Percentiles rank a stretch among this genome's conserved stretches.
Conservation (phyloP, 2,797 vertebrate species). For the Chelonia mydas region DNA sequence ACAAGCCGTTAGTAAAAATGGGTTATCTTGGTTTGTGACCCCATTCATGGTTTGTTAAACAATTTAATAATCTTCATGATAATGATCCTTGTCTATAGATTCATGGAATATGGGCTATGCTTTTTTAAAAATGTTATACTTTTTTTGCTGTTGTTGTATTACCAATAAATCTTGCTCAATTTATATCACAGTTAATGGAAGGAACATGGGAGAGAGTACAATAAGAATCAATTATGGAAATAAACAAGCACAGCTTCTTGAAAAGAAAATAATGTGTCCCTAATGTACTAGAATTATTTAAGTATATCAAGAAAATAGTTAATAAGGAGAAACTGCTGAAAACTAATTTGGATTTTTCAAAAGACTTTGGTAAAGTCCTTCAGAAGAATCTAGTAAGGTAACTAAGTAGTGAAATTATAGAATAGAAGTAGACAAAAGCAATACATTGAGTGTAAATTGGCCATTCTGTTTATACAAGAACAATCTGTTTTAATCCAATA, state of each 20-base stretch:
- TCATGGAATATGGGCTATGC: background rate
- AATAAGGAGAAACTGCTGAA: background rate
- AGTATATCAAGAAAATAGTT: background rate
- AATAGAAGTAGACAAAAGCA: background rate
- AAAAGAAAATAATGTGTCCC: background rate
- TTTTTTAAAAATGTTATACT: background rate
- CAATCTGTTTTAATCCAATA: background rate
- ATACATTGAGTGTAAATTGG: background rate
- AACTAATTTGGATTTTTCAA: background rate
- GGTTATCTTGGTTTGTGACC: background rate
- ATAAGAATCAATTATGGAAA: background rate
- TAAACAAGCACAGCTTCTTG: constrained; percentile 13
- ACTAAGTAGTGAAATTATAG: background rate
- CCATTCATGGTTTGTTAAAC: background rate
- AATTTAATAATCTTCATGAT: background rate
- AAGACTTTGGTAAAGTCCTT: background rate
- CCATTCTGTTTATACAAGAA: background rate
- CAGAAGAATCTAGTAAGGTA: background rate
- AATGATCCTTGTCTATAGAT: background rate
- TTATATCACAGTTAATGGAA: background rate
- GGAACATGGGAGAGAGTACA: background rate
- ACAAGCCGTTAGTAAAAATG: background rate
- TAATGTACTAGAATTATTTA: background rate
- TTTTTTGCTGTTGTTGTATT: constrained; percentile 20
- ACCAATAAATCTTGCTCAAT: background rate